Evolutionary conservation across 2,113 vertebrate species (phyloP).

Genomic region (Macroglossus sobrinus): DNA sequence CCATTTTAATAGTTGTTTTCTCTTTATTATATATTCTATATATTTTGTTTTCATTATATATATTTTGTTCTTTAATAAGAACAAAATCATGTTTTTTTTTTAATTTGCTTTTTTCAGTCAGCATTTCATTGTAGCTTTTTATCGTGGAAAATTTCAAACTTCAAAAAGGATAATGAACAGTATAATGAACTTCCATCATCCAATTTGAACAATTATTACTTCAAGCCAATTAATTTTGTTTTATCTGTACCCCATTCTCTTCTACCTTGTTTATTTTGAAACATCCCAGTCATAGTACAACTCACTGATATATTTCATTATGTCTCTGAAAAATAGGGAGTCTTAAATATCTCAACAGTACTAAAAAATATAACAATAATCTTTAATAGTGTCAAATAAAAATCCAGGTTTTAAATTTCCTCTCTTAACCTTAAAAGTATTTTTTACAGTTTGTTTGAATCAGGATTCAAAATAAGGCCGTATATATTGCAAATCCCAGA

Average conservation of each 20-base stretch:
- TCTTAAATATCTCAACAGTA: background rate
- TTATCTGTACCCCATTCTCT: background rate
- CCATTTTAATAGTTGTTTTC: background rate
- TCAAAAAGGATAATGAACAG: background rate
- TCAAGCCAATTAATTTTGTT: background rate
- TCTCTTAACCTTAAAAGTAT: background rate
- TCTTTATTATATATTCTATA: background rate
- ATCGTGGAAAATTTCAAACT: background rate
- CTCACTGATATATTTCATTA: background rate
- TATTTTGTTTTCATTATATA: too few relatives aligned
- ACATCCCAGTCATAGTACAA: background rate
- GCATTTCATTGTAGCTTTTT: conserved; percentile 21
- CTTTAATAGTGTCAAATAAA: background rate
- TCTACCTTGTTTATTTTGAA: background rate
- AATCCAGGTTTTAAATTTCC: background rate
- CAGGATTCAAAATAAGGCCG: background rate
- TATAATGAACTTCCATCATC: background rate
- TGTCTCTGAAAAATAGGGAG: background rate
- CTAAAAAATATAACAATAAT: background rate
- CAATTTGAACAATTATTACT: background rate
- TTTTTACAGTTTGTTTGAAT: conserved; percentile 4
- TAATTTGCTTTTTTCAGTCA: background rate
- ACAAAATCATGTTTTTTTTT: background rate
- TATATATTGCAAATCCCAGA: background rate
- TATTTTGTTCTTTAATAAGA: background rate